Conservation (phyloP, 1,140 invertebrate genomes). For the Philopotamus ludificatus region DNA sequence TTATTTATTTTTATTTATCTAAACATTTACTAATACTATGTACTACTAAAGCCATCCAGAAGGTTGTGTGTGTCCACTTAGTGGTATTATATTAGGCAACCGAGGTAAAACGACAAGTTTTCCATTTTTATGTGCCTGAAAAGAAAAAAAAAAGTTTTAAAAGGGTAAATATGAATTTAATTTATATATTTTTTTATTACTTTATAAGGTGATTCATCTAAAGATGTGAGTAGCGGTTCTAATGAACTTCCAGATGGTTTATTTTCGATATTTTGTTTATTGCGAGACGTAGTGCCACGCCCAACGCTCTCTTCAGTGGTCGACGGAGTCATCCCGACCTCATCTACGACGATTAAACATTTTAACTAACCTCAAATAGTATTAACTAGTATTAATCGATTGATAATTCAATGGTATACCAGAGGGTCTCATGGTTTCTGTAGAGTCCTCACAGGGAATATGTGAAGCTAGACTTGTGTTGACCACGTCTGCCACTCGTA, state of each 20-base stretch:
- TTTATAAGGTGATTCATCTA: constrained; percentile 40
- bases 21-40: not conserved
- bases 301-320: constrained; percentile 59
- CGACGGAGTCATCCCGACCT: constrained; percentile 51
- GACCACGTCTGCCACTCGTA: constrained; percentile 53
- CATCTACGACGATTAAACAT: constrained; percentile 27
- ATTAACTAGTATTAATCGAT: no score
- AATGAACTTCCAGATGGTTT: constrained; percentile 45
- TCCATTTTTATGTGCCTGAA: constrained; percentile 40
- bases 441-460: constrained; percentile 28
- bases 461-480: constrained; percentile 34
- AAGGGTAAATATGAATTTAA: not conserved
- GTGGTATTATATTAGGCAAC: constrained; percentile 62
- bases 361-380: not conserved
- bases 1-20: not conserved
- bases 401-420: constrained; percentile 5
- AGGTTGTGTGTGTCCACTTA: constrained; percentile 62
- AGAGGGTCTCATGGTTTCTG: constrained; percentile 31
- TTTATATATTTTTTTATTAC: constrained; percentile 16
- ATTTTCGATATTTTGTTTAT: constrained; percentile 27
- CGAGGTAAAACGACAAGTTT: constrained; percentile 50
- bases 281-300: constrained; percentile 15
- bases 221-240: constrained; percentile 46
- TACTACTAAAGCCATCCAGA: constrained; percentile 59
- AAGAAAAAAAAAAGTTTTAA: constrained; percentile 10